Evolutionary conservation across 1,140 invertebrate species (phyloP).

Genomic region (Penaeus japonicus): DNA sequence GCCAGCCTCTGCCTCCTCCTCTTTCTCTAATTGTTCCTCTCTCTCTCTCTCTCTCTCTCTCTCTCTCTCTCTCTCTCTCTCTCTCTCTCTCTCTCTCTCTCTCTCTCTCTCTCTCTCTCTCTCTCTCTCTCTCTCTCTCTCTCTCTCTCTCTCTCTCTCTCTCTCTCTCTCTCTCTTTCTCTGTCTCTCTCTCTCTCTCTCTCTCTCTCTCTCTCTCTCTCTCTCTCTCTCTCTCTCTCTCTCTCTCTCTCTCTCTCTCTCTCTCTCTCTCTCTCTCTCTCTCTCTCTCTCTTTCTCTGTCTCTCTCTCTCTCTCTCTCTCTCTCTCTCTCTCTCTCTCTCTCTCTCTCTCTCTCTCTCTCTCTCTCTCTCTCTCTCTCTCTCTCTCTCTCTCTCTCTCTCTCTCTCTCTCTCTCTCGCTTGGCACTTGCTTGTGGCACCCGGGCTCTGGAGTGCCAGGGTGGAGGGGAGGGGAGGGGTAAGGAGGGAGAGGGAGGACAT

Average conservation of each 20-base stretch:
- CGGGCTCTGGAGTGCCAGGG: neutral
- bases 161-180: too few relatives aligned
- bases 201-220: neutral
- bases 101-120: too few relatives aligned
- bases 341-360: neutral
- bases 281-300: neutral
- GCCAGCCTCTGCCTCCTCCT: too few relatives aligned
- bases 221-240: conserved; percentile 15
- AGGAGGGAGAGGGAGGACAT: neutral
- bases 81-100: too few relatives aligned
- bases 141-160: too few relatives aligned
- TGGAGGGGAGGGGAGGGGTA: neutral
- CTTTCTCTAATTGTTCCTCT: too few relatives aligned
- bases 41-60: neutral
- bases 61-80: too few relatives aligned
- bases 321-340: too few relatives aligned
- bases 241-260: conserved; percentile 13
- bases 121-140: too few relatives aligned
- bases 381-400: conserved; percentile 30
- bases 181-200: too few relatives aligned
- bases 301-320: too few relatives aligned
- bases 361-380: conserved; percentile 1
- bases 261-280: neutral
- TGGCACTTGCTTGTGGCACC: neutral
- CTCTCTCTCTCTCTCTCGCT: conserved; percentile 20